Evolutionary conservation across 2,888 invertebrate genomes (phyloP), one percentile per base, ranked within the genome.

Genomic region (Orthosia gracilis): DNA sequence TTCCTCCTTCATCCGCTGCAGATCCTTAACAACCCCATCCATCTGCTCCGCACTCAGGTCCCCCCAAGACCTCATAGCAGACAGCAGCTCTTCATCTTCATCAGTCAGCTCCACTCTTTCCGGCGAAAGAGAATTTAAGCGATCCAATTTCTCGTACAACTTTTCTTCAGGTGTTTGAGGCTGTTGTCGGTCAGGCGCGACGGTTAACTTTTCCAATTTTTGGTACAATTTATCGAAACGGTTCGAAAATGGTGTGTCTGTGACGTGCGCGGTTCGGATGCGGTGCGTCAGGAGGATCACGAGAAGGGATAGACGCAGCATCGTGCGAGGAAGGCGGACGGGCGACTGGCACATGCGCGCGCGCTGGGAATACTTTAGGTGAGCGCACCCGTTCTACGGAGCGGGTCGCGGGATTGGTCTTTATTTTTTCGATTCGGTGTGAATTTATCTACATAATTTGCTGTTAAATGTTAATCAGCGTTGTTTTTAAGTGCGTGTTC

Each of bases 11-110:
- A 94, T 88, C 75, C 86, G 82, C 87, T 94, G 94, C 78, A 95
- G 77, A 50, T 95, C 95, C 78, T 93, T 94, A 59, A 93, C 90
- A 9, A 95, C 88, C 2, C 90, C 91, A 45, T 90, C 91, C 80
- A 96, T 77, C 87, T 95, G 94, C 4, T 94, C 94, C 3, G 92
- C 87, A 73, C 86, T 94, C 79, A 95, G 80, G 68, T 87, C 88
- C 15, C 92, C 94, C 94, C 94, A 94, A 68, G 89, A 69, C 85
- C 94, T 94, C 90, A 96, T 92, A 17, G 93, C 91, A 0, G 92
- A 88, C 72, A 96, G 81, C 65, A 96, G 57, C 49, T 94, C 95
- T 62, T 94, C 94, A 73, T 95, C 95, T 23, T 95, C 95, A 61
- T 94, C 95, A 62, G 88, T 91, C 40, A 93, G 61, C 2, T 89